Evolutionary conservation across 2,797 vertebrate species (phyloP).

Genomic region (Podargus strigoides): DNA sequence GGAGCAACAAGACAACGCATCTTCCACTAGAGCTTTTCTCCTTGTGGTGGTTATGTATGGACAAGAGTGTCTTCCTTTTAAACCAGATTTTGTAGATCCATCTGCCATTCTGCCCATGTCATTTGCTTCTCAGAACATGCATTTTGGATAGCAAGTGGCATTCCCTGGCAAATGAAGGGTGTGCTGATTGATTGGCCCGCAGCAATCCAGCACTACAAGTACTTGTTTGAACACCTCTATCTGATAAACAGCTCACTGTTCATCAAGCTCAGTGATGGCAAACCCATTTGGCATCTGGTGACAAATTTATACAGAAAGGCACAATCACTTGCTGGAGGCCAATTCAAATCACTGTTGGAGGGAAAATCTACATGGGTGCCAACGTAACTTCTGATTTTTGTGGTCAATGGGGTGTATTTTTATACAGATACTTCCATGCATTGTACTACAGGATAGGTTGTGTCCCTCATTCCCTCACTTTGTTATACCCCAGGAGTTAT

Average conservation of each 20-base stretch:
- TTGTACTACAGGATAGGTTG: neutral
- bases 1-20: neutral
- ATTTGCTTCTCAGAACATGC: neutral
- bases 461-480: neutral
- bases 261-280: neutral
- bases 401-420: neutral
- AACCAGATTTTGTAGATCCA: neutral
- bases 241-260: neutral
- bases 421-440: neutral
- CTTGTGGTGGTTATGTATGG: fast-evolving
- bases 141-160: neutral
- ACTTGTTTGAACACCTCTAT: neutral
- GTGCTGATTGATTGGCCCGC: neutral
- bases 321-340: neutral
- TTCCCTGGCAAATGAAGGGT: neutral
- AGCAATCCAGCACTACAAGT: neutral
- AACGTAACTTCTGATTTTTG: neutral
- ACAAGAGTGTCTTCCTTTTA: neutral
- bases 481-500: neutral
- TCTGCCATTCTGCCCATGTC: neutral
- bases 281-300: neutral
- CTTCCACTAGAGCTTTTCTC: neutral
- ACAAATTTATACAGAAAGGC: neutral
- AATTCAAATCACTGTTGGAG: neutral
- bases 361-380: neutral